phyloP scores from a whole-genome alignment of 2,113 vertebrate species.

The Perccottus glenii region DNA sequence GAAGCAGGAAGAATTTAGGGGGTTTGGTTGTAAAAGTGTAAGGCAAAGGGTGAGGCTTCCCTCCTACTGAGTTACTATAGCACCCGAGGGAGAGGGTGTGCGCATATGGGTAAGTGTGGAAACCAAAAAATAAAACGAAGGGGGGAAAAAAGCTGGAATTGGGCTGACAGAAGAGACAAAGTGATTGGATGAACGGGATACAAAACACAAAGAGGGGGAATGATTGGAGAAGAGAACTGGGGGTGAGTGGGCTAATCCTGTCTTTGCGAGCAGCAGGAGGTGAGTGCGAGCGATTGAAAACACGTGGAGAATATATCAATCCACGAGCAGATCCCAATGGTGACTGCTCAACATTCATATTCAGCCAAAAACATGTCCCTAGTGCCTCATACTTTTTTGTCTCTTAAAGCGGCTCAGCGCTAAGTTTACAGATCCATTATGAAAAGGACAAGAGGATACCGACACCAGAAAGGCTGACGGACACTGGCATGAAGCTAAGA shows the following conservation, averaged over 20 bases:
- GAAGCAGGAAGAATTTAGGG: conserved; percentile 49
- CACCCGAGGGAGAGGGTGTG: conserved; percentile 54
- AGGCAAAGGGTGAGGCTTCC: conserved; percentile 57
- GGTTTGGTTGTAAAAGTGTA: conserved; percentile 37
- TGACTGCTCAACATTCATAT: conserved; percentile 42
- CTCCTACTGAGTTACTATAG: conserved; percentile 63
- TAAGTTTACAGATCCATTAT: conserved; percentile 20
- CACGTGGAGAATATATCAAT: conserved; percentile 26
- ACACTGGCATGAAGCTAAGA: not conserved
- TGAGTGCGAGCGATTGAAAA: conserved; percentile 10
- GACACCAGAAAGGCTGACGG: not conserved
- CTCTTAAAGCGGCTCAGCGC: conserved; percentile 23
- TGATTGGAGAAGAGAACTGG: conserved; percentile 32
- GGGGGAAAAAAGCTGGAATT: conserved; percentile 35
- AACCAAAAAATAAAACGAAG: conserved; percentile 20
- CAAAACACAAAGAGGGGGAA: conserved; percentile 6
- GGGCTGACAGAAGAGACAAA: conserved; percentile 37
- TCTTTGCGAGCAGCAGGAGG: conserved; percentile 46
- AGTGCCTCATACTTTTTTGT: conserved; percentile 25
- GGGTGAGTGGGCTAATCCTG: conserved; percentile 48
- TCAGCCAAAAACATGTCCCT: conserved; percentile 47
- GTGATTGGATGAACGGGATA: conserved; percentile 44
- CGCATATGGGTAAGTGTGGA: conserved; percentile 17
- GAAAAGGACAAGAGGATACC: conserved; percentile 26
- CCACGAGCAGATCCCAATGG: conserved; percentile 14